These are phyloP conservation scores for Eptatretus atami DNA, from an alignment of 2,797 vertebrate genomes.

Conservation along the genomic window DNA sequence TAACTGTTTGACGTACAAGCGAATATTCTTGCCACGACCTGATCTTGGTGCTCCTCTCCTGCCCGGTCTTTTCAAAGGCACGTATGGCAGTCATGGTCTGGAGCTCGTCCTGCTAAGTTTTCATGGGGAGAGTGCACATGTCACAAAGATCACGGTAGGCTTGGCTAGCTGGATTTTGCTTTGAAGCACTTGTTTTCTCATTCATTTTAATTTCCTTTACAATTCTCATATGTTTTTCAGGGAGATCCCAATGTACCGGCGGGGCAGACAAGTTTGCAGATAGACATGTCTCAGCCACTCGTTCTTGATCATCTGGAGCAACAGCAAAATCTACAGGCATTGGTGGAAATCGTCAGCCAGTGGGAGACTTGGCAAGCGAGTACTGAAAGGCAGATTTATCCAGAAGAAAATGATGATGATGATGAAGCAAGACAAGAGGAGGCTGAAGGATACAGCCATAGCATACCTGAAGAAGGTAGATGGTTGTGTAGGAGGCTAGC, in stretches of 20 bases:
- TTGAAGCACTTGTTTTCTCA: background rate
- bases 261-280: slow-evolving; percentile 58
- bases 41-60: slow-evolving; percentile 37
- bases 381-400: background rate
- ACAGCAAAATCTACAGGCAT: slow-evolving; percentile 42
- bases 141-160: slow-evolving; percentile 82
- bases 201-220: too few relatives aligned
- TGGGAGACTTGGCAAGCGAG: slow-evolving; percentile 2
- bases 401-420: background rate
- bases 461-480: background rate
- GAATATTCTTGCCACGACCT: slow-evolving; percentile 66
- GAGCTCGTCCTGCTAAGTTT: slow-evolving; percentile 96
- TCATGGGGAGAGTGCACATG: slow-evolving; percentile 35
- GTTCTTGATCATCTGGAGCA: slow-evolving; percentile 41
- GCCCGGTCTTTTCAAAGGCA: slow-evolving; percentile 86
- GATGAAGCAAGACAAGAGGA: background rate
- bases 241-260: slow-evolving; percentile 94
- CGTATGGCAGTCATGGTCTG: slow-evolving; percentile 76
- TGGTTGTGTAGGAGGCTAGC: background rate
- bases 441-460: background rate
- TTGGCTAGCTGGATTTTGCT: background rate
- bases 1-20: slow-evolving; percentile 85
- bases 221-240: slow-evolving; percentile 14
- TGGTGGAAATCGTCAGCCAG: slow-evolving; percentile 34
- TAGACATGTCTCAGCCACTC: slow-evolving; percentile 40